These are phyloP conservation scores for Tragelaphus scriptus DNA, from an alignment of 2,113 vertebrate species.

Conservation along the genomic window DNA sequence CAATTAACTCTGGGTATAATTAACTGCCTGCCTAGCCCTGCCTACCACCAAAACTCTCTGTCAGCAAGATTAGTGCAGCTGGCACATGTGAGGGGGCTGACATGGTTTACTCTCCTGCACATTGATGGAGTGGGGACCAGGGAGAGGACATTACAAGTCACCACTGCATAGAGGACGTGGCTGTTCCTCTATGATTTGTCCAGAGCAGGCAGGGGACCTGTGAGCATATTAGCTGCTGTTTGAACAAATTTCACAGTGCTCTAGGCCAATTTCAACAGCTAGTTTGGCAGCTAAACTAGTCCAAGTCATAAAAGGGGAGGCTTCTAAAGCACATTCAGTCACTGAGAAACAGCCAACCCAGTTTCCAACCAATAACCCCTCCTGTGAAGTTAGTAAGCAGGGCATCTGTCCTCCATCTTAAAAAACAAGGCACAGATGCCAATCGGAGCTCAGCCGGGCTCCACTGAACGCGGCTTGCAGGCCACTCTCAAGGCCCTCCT, in stretches of 20 bases:
- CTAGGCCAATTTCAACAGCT: slow-evolving; percentile 54
- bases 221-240: neutral
- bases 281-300: slow-evolving; percentile 21
- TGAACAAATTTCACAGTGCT: slow-evolving; percentile 53
- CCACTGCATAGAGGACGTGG: neutral
- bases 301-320: slow-evolving; percentile 23
- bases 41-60: slow-evolving; percentile 57
- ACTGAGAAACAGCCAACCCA: neutral
- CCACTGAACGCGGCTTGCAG: neutral
- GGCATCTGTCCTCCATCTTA: slow-evolving; percentile 18
- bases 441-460: neutral
- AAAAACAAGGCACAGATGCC: neutral
- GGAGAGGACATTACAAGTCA: neutral
- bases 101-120: neutral
- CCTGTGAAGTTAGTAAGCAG: slow-evolving; percentile 37
- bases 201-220: neutral
- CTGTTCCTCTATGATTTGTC: slow-evolving; percentile 8
- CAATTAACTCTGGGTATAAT: slow-evolving; percentile 77
- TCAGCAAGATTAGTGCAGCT: slow-evolving; percentile 67
- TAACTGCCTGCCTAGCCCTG: slow-evolving; percentile 51
- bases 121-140: neutral
- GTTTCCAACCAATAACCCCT: slow-evolving; percentile 19
- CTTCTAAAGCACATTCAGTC: slow-evolving; percentile 4
- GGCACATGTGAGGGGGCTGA: neutral
- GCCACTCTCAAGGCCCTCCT: neutral